A percentile compares a stretch with the other conserved stretches of the same genome.
Evolutionary conservation across 2,113 vertebrate species (phyloP).

Genomic region (Sphaerodactylus townsendi): DNA sequence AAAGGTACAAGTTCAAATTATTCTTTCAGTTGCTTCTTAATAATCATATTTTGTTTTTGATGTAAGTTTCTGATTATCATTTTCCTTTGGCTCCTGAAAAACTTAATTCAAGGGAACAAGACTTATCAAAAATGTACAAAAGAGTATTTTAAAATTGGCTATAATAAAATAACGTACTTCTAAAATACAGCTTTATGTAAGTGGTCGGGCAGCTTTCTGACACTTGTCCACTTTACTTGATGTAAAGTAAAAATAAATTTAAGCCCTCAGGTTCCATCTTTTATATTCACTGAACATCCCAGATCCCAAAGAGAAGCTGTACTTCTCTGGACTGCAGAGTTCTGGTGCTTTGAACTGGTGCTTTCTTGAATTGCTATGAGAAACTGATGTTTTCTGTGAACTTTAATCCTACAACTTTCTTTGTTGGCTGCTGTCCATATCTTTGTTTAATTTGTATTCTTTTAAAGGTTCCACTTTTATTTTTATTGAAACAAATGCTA

Average conservation of each 20-base stretch:
- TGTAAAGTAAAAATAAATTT: too few species aligned
- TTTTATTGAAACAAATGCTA: slow-evolving; percentile 16
- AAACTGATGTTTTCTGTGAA: slow-evolving; percentile 3
- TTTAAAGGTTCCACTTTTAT: not conserved
- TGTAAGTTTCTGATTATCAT: not conserved
- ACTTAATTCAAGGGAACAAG: not conserved
- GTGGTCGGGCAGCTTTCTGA: not conserved
- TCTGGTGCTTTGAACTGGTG: not conserved
- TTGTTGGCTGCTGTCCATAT: slow-evolving; percentile 9
- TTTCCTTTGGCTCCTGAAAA: not conserved
- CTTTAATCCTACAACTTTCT: slow-evolving; percentile 15
- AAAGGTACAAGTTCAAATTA: not conserved
- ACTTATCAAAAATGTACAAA: not conserved
- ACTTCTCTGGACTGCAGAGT: not conserved
- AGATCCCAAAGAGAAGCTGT: too few species aligned
- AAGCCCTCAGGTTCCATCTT: too few species aligned
- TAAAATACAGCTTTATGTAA: not conserved
- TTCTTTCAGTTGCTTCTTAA: not conserved
- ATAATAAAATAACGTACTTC: not conserved
- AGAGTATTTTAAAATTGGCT: not conserved
- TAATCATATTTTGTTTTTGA: not conserved
- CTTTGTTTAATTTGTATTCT: not conserved
- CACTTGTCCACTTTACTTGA: not conserved
- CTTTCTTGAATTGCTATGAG: not conserved
- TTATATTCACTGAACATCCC: too few species aligned